Conservation (phyloP, 2,888 invertebrate genomes). For the Ectemnius lituratus region DNA sequence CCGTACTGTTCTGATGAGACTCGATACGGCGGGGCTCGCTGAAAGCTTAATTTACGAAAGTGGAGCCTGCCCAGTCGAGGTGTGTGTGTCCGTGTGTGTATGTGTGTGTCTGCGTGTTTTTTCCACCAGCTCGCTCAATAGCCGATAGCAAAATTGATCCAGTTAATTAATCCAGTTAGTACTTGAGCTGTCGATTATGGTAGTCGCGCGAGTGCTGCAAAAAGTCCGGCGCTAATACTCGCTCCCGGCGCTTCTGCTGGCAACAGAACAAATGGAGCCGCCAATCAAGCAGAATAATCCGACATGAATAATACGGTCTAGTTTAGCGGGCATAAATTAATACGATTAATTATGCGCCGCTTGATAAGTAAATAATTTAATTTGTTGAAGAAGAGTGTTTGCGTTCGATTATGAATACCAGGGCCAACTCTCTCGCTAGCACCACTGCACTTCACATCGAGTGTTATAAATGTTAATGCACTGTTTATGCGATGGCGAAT, state of each 20-base stretch:
- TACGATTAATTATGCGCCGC: constrained; percentile 3
- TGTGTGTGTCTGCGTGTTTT: no score
- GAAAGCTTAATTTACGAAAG: constrained; percentile 3
- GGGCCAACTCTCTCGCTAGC: background rate
- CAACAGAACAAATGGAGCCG: constrained; percentile 1
- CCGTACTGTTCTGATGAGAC: no score
- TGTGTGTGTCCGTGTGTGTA: no score
- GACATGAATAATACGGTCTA: no score
- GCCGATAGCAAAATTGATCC: no score
- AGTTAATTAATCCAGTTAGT: no score
- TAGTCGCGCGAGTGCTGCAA: constrained; percentile 42
- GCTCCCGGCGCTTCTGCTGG: constrained; percentile 19
- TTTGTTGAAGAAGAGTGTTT: background rate
- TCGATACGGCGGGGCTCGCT: no score
- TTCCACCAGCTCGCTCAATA: no score
- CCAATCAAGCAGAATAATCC: no score
- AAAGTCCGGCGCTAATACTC: constrained; percentile 33
- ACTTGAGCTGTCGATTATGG: constrained; percentile 29
- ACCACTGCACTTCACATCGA: no score
- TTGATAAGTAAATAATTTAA: constrained; percentile 12
- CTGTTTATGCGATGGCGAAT: background rate
- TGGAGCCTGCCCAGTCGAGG: background rate
- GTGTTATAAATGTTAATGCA: no score
- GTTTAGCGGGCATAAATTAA: constrained; percentile 4
- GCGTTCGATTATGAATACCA: background rate